Evolutionary conservation across 2,113 vertebrate species (phyloP), one percentile per base, ranked within the genome.

Genomic region (Sinocyclocheilus grahami): DNA sequence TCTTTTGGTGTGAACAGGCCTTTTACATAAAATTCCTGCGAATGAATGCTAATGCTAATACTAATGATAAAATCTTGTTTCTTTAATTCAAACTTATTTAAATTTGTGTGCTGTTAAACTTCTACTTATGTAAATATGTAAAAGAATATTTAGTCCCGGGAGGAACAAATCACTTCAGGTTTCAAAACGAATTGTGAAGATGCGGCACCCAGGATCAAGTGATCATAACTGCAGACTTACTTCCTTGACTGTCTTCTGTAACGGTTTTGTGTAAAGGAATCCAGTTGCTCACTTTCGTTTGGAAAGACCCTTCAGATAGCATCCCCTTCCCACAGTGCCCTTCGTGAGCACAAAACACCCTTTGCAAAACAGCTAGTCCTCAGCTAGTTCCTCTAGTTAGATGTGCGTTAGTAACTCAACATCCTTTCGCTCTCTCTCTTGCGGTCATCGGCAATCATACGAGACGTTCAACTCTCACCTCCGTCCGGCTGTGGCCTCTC

Each of bases 401-500:
- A 90, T 95, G 94, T 95, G 94, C 92, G 91, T 95, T 95, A 95
- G 94, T 95, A 94, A 91, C 37, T 86, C 71, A 84, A 82, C 88
- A 89, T 88, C 87, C 86, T 86, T 86, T 86, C 82, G 75, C 83
- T 87, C 22, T 62, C 79, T 83, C 72, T 87, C 84, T 78, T 42
- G 39, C 85, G 83, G 90, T 89, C 81, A 88, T 83, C 83, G 71
- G 85, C 92, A 85, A 60, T 84, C 51, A 88, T 86, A 88, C 88
- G 85, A 60, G 69, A 86, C 76, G 71, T 63, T 79, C 63, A 90
- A 75, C 90, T 94, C 97, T 98, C 96, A 99, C 98, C 97, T 97
- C 95, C 92, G 86, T 95, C 95, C 91, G 95, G 95, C 94, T 96
- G 96, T 91, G 96, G 95, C 89, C 96, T 96, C 96, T 98, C 98